Evolutionary conservation across 2,113 vertebrate genomes (phyloP).

Genomic region (Pseudopodoces humilis): DNA sequence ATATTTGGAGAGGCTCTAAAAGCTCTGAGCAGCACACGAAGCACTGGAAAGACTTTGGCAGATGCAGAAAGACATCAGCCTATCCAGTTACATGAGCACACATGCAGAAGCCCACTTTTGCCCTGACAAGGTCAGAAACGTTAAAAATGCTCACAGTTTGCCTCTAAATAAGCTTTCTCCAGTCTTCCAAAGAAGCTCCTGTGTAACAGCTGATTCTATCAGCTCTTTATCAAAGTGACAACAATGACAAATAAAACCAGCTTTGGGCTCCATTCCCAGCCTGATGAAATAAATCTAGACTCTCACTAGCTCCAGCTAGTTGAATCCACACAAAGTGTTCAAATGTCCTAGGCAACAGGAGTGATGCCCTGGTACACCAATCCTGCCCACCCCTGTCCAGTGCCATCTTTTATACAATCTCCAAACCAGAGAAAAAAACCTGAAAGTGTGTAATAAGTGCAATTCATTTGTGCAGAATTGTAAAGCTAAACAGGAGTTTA

Average conservation of each 20-base stretch:
- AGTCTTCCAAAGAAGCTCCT: not conserved
- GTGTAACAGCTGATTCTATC: not conserved
- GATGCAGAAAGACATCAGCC: not conserved
- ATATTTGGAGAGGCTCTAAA: not conserved
- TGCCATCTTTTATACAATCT: not conserved
- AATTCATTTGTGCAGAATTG: not conserved
- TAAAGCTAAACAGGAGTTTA: not conserved
- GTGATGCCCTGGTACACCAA: not conserved
- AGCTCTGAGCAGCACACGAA: not conserved
- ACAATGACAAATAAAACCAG: not conserved
- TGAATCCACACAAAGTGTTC: not conserved
- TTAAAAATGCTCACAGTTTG: not conserved
- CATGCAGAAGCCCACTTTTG: not conserved
- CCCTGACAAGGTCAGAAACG: fast-evolving
- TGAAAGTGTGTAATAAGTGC: not conserved
- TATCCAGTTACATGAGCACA: not conserved
- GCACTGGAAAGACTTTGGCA: fast-evolving
- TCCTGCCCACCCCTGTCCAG: not conserved
- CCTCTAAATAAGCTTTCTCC: not conserved
- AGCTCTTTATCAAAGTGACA: not conserved
- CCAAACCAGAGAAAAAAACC: not conserved
- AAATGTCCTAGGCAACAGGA: not conserved
- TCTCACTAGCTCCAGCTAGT: not conserved
- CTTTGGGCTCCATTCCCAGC: not conserved
- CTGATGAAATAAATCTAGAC: not conserved